Conservation (phyloP, 35 echinoderm and acorn worm genomes). For the Stichopus chloronotus region DNA sequence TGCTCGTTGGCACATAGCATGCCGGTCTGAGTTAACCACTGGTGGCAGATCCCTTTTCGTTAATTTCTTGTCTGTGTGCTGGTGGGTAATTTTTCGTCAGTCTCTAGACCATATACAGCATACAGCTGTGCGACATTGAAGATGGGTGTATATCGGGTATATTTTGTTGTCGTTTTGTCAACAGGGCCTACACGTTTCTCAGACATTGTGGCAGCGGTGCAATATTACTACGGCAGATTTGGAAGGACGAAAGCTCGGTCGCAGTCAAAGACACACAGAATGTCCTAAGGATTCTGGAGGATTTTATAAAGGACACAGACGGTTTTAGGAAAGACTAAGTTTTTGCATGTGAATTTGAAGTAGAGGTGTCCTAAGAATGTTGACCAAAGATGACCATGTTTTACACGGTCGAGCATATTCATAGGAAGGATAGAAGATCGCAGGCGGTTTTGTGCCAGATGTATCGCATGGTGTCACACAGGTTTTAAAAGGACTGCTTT, state of each 20-base stretch:
- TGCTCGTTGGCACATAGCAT: no score
- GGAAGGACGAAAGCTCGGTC: conserved; percentile 87
- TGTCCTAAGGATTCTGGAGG: conserved; percentile 75
- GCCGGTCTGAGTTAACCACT: no score
- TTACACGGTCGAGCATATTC: no score
- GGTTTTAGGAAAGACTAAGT: conserved; percentile 52
- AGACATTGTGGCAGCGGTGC: conserved; percentile 82
- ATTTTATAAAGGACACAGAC: conserved; percentile 84
- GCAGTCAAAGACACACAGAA: conserved; percentile 84
- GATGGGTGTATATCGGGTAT: no score
- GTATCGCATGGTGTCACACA: background rate
- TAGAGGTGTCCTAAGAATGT: background rate
- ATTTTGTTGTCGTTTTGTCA: background rate
- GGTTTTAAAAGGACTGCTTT: no score
- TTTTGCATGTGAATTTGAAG: background rate
- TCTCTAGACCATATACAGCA: no score
- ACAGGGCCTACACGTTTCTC: conserved; percentile 86
- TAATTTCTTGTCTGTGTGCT: no score
- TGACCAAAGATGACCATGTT: background rate
- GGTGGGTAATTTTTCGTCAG: no score
- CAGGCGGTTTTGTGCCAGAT: background rate
- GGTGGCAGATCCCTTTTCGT: no score
- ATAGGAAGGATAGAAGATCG: no score
- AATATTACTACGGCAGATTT: conserved; percentile 81
- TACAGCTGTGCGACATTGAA: no score